A percentile compares a stretch with the other conserved stretches of the same genome.
These are phyloP conservation scores for Otocyon megalotis DNA, from an alignment of 2,113 vertebrate genomes.

Conservation along the genomic window DNA sequence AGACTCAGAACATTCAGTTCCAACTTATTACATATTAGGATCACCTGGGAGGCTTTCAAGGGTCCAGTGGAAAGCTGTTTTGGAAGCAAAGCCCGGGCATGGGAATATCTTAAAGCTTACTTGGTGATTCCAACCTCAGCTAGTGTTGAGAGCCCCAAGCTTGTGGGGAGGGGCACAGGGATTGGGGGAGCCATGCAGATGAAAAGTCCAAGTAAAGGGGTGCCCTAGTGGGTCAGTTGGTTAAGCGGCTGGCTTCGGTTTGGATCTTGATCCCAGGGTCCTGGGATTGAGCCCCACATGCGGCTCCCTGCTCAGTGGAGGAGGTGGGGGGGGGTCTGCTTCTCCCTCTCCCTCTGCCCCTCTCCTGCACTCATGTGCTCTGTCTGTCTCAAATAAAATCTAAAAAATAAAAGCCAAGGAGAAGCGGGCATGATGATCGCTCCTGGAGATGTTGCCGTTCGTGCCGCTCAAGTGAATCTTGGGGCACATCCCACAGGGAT, in stretches of 20 bases:
- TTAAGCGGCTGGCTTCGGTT: neutral
- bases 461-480: neutral
- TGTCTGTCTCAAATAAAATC: neutral
- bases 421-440: neutral
- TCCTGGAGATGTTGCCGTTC: neutral
- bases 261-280: too few relatives aligned
- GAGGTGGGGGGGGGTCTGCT: too few relatives aligned
- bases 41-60: neutral
- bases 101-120: neutral
- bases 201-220: neutral
- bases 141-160: neutral
- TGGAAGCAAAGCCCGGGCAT: neutral
- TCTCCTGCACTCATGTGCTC: neutral
- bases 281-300: neutral
- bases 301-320: neutral
- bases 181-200: fast-evolving
- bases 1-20: neutral
- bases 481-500: too few relatives aligned
- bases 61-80: neutral
- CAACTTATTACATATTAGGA: neutral
- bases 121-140: neutral
- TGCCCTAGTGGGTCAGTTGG: neutral
- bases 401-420: neutral
- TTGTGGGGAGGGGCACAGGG: neutral
- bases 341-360: neutral